phyloP scores from a whole-genome alignment of 2,888 invertebrate genomes.

The Drosophila recens region DNA sequence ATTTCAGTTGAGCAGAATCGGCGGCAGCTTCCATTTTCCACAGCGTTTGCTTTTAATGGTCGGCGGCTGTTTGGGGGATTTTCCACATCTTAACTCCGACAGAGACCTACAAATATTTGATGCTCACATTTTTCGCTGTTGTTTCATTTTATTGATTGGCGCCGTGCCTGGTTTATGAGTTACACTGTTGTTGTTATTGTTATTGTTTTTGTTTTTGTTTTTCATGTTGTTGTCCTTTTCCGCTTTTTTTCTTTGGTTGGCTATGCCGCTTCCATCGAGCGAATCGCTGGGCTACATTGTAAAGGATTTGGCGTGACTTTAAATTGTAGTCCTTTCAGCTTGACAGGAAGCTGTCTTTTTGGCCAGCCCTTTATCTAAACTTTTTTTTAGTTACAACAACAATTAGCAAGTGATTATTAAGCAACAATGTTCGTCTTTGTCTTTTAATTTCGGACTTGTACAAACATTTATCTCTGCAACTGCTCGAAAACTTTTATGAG shows the following conservation, averaged over 20 bases:
- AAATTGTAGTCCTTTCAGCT: conserved; percentile 49
- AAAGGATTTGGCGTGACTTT: conserved; percentile 67
- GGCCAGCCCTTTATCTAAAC: not conserved
- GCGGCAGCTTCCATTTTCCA: conserved; percentile 64
- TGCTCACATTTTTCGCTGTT: conserved; percentile 67
- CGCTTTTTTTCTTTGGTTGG: conserved; percentile 26
- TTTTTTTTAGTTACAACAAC: conserved; percentile 29
- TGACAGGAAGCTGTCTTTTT: conserved; percentile 33
- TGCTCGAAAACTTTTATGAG: not conserved
- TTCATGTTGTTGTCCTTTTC: conserved; percentile 31
- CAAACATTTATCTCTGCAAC: conserved; percentile 16
- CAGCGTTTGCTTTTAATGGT: conserved; percentile 79
- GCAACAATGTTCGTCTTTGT: conserved; percentile 6
- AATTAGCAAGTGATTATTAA: conserved; percentile 40
- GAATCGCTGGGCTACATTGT: conserved; percentile 60
- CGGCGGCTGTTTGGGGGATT: conserved; percentile 67
- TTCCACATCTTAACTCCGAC: conserved; percentile 80
- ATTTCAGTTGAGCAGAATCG: conserved; percentile 42
- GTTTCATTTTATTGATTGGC: conserved; percentile 78
- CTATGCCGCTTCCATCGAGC: conserved; percentile 50
- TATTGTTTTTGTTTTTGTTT: conserved; percentile 28
- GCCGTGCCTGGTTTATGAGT: conserved; percentile 71
- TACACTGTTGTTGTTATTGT: conserved; percentile 8
- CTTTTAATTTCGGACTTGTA: not conserved
- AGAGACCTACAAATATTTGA: conserved; percentile 80